Base-by-base conservation (phyloP, 2,113 vertebrate genomes). In the Bagarius yarrelli region DNA sequence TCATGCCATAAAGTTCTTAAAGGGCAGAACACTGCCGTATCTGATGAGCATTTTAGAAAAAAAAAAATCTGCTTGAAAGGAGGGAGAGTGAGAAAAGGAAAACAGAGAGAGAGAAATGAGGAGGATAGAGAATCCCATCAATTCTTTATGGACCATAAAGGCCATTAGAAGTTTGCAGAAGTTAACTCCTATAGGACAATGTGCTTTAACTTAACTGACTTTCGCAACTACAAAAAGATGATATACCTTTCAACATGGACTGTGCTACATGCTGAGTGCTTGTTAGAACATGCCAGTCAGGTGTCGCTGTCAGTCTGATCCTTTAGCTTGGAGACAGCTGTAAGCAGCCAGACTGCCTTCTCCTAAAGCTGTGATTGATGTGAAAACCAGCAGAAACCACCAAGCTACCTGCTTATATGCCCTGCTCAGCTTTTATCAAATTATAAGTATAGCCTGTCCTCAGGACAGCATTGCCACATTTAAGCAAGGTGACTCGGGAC, bases 321-420 rank as follows among this genome's bases (percentile, higher is more conserved):
- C 83, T 81, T 83, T 76, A 85, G 86, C 57, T 80, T 72, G 80
- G 78, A 85, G 79, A 85, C 74, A 82, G 85, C 87, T 85, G 83
- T 85, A 80, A 83, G 79, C 64, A 63, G 61, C 67, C 72, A 50
- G 64, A 50, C 64, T 61, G 78, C 76, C 78, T 83, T 56, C 66
- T 57, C 57, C 64, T 76, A 52, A 76, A 71, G 76, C 69, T 40
- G 36, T 82, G 85, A 87, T 79, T 84, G 84, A 87, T 81, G 69
- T 73, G 60, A 52, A 75, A 86, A 76, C 34, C 50, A 82, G 79
- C 60, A 77, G 83, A 60, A 81, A 66, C 52, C 76, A 70, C 61
- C 40, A 50, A 61, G 81, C 80, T 69, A 81, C 71, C 86, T 71
- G 57, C 78, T 83, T 76, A 21, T 53, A 80, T 82, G 78, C 81